Evolutionary conservation across 2,113 vertebrate species (phyloP).

Genomic region (Hystrix brachyura): DNA sequence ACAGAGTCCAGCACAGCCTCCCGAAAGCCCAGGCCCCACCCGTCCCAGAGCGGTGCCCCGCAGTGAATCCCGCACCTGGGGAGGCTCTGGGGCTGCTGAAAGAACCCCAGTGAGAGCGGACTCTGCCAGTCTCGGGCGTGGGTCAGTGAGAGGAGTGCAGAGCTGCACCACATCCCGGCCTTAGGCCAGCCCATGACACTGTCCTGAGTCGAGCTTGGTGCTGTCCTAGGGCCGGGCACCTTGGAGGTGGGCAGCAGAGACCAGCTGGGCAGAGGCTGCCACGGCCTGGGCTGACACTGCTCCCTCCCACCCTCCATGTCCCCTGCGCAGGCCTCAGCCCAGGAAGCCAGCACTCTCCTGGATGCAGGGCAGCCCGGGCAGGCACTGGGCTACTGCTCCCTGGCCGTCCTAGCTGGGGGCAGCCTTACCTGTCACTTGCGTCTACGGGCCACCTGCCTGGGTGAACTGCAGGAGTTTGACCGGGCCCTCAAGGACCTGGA

Average conservation of each 20-base stretch:
- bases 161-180: not conserved
- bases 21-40: too few relatives aligned
- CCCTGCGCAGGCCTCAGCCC: slow-evolving; percentile 89
- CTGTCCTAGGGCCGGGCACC: not conserved
- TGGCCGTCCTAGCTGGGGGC: slow-evolving; percentile 89
- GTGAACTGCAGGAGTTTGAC: slow-evolving; percentile 87
- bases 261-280: fast-evolving
- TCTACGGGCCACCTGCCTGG: slow-evolving; percentile 90
- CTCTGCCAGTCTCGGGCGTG: not conserved
- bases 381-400: slow-evolving; percentile 90
- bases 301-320: not conserved
- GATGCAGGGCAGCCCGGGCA: slow-evolving; percentile 81
- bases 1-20: not conserved
- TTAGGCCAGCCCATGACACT: not conserved
- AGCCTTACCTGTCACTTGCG: slow-evolving; percentile 86
- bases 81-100: not conserved
- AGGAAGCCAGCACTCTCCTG: slow-evolving; percentile 89
- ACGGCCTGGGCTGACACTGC: not conserved
- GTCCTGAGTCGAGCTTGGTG: not conserved
- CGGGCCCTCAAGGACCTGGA: slow-evolving; percentile 91
- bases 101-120: not conserved
- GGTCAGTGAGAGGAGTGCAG: not conserved
- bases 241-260: not conserved
- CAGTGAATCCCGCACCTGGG: not conserved
- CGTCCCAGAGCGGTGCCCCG: too few relatives aligned